Evolutionary conservation across 1,140 invertebrate genomes (phyloP), one percentile per base, ranked within the genome.

Genomic region (Coboldia fuscipes): DNA sequence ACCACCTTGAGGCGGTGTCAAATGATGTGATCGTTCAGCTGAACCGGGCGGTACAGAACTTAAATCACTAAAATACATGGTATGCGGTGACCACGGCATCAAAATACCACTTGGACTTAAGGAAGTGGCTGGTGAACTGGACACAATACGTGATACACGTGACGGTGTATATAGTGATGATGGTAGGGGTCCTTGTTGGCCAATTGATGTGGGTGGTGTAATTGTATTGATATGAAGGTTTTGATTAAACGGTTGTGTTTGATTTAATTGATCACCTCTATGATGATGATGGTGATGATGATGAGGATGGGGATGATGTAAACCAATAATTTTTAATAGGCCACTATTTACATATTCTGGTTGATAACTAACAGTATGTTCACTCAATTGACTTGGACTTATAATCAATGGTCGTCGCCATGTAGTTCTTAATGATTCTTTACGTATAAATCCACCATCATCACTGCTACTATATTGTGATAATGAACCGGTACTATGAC

Each of bases 21-120:
- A 76, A 43, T 75, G 74, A 43, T 75, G 75, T 0, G 81, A 84
- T 21, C 75, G 63, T 44, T 85, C 80, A 1, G 63, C 70, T 32
- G 78, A 81, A 41, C 77, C 78, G 21, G 74, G 69, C 45, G 78
- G 76, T n/a, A 85, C 81, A 8, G 79, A 83, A 56, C 80, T 85
- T 39, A 86, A 62, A 55, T 85, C 82, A 47, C 74, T 81, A 44
- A 81, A 75, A 54, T 77, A 76, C 38, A 74, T 60, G 19, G 42
- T 18, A 24, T 30, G 22, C 18, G 72, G 61, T 7, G 71, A 68
- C 66, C 73, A 73, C 1, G 63, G 61, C 2, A 47, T 63, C 37
- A 30, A 48, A 37, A 50, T 37, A 41, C 41, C 23, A 50, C 66
- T 59, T 70, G 61, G 56, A 69, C 40, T 59, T 61, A 43, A 46